Base-by-base conservation (phyloP, 2,888 invertebrate species). In the Eledone cirrhosa region DNA sequence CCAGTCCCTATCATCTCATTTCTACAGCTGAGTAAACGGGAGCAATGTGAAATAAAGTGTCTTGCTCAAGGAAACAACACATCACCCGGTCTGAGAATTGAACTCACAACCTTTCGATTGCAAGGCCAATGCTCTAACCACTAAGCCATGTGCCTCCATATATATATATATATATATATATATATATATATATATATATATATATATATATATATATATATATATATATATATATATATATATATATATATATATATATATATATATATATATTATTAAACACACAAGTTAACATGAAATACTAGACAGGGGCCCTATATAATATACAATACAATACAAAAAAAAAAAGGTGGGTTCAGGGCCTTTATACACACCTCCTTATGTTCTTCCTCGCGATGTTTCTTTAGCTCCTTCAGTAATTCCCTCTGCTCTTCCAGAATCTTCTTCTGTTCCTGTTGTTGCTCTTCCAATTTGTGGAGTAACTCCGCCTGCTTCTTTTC, bases 381-480 rank as follows among this genome's bases (percentile, higher is more conserved):
- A 41, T 85, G 83, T 22, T 78, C 82, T 85, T 86, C 83, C 14
- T 85, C 83, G 78, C 87, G 85, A 77, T 89, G 90, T 41, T 87
- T 85, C 82, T 90, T 87, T 48, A 90, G 82, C 67, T 90, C 87
- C 47, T 88, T 83, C 19, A 90, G 82, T 41, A 90, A 84, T 82
- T 88, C 83, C 80, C 87, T 87, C 80, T 89, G 89, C 78, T 90
- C 87, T 47, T 88, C 82, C 8, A 90, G 84, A 59, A 90, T 78
- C 69, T 87, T 82, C 77, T 87, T 82, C 81, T 89, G 88, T 77
- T 87, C 86, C 77, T 83, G 80, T 48, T 88, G 87, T 72, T 89
- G 88, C 63, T 86, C 82, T 76, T 87, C 86, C 63, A 89, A 78
- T 79, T 88, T 84, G 2, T 83, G 81, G 48, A 87, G 78, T 29